Evolutionary conservation across 2,113 vertebrate species (phyloP).

Genomic region (Caretta caretta): DNA sequence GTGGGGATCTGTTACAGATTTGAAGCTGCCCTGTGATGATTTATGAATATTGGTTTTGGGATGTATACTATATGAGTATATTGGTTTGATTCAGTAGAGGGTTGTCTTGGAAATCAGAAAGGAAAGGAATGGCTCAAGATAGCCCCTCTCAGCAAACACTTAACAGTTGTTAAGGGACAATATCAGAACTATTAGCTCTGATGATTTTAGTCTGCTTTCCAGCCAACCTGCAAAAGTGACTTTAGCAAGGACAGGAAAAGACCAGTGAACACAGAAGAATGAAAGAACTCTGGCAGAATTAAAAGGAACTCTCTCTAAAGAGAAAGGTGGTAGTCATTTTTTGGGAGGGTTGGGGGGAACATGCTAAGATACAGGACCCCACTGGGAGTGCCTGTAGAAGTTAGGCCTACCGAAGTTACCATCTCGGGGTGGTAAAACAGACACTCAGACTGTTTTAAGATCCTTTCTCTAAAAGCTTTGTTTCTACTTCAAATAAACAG

Average conservation of each 20-base stretch:
- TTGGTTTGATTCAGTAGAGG: neutral
- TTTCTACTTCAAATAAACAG: neutral
- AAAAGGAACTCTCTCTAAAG: neutral
- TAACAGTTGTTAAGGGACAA: neutral
- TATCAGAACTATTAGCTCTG: neutral
- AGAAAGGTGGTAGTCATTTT: neutral
- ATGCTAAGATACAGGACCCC: neutral
- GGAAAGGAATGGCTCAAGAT: neutral
- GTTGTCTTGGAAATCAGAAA: neutral
- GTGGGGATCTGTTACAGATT: neutral
- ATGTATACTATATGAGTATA: neutral
- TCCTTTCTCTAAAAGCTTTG: neutral
- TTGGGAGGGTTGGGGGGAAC: neutral
- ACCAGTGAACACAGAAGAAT: slow-evolving; percentile 31
- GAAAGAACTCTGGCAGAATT: neutral
- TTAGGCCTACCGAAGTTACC: neutral
- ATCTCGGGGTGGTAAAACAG: neutral
- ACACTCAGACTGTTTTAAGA: neutral
- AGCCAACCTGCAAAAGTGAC: slow-evolving; percentile 13
- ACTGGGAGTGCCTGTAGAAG: neutral
- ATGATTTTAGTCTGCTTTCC: slow-evolving; percentile 22
- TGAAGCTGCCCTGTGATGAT: neutral
- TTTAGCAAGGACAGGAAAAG: slow-evolving; percentile 17
- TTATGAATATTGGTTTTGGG: neutral
- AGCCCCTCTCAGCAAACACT: neutral